phyloP scores from a whole-genome alignment of 2,113 vertebrate genomes.

The Platichthys flesus region DNA sequence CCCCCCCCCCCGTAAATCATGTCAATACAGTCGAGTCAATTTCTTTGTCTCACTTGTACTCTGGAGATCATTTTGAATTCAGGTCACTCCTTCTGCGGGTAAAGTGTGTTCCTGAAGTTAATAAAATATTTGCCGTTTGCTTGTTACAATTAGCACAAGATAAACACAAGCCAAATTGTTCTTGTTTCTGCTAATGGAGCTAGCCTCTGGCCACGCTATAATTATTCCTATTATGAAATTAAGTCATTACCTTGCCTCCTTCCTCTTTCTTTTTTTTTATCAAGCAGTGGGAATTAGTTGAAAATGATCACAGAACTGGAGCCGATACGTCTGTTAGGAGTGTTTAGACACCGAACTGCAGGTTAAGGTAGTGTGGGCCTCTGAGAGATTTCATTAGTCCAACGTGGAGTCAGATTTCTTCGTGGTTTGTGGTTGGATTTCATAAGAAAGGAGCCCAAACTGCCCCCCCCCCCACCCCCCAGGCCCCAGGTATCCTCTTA shows the following conservation, averaged over 20 bases:
- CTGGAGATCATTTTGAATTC: constrained; percentile 53
- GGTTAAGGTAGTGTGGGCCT: background rate
- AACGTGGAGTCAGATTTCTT: background rate
- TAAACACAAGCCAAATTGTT: constrained; percentile 88
- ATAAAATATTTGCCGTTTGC: constrained; percentile 81
- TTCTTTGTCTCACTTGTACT: background rate
- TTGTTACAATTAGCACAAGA: constrained; percentile 87
- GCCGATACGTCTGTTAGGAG: constrained; percentile 49
- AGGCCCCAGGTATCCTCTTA: constrained; percentile 61
- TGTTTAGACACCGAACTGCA: background rate
- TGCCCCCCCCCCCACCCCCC: background rate
- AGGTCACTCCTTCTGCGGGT: constrained; percentile 51
- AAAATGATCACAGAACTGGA: constrained; percentile 75
- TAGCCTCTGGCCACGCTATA: constrained; percentile 86
- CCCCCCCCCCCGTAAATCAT: background rate
- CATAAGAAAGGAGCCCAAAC: constrained; percentile 36
- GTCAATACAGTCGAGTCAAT: background rate
- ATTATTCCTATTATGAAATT: constrained; percentile 90
- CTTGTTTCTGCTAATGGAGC: constrained; percentile 83
- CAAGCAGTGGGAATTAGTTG: constrained; percentile 82
- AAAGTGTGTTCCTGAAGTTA: constrained; percentile 66
- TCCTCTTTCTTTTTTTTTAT: constrained; percentile 66
- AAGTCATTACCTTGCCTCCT: constrained; percentile 85
- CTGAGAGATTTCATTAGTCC: background rate
- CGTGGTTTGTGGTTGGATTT: constrained; percentile 59